Evolutionary conservation across 2,113 vertebrate genomes (phyloP).

Genomic region (Galeopterus variegatus): DNA sequence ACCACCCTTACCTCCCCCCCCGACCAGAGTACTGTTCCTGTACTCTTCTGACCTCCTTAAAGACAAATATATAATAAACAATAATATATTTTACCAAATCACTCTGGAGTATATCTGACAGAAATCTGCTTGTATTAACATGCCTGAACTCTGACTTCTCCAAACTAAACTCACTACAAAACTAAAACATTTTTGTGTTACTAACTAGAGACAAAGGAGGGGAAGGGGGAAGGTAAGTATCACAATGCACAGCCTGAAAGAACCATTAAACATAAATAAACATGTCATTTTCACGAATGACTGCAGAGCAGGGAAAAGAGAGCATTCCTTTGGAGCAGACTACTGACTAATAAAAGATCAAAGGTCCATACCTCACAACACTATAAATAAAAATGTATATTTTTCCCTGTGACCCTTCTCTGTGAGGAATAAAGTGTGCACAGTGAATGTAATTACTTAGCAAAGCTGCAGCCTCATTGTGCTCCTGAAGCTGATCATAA

Average conservation of each 20-base stretch:
- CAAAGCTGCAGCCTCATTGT: conserved; percentile 86
- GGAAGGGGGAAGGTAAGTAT: conserved; percentile 66
- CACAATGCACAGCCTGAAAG: conserved; percentile 72
- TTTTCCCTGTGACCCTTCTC: conserved; percentile 79
- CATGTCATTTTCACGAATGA: conserved; percentile 81
- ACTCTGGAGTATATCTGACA: conserved; percentile 69
- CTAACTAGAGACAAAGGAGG: conserved; percentile 58
- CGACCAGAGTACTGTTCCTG: background rate
- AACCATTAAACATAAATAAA: conserved; percentile 80
- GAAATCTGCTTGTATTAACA: conserved; percentile 77
- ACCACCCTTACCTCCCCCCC: background rate
- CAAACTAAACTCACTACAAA: conserved; percentile 72
- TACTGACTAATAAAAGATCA: conserved; percentile 81
- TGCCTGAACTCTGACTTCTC: conserved; percentile 74
- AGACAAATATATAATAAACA: conserved; percentile 40
- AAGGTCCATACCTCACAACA: conserved; percentile 66
- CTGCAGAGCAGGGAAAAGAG: conserved; percentile 67
- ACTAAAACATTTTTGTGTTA: conserved; percentile 69
- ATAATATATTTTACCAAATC: conserved; percentile 61
- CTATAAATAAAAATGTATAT: conserved; percentile 83
- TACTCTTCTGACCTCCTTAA: conserved; percentile 65
- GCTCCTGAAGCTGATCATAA: conserved; percentile 85
- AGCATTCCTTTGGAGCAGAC: conserved; percentile 77
- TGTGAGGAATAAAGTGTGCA: conserved; percentile 81
- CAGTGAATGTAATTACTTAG: conserved; percentile 90